phyloP scores from a whole-genome alignment of 2,113 vertebrate species.

The Microcebus lehilahytsara region DNA sequence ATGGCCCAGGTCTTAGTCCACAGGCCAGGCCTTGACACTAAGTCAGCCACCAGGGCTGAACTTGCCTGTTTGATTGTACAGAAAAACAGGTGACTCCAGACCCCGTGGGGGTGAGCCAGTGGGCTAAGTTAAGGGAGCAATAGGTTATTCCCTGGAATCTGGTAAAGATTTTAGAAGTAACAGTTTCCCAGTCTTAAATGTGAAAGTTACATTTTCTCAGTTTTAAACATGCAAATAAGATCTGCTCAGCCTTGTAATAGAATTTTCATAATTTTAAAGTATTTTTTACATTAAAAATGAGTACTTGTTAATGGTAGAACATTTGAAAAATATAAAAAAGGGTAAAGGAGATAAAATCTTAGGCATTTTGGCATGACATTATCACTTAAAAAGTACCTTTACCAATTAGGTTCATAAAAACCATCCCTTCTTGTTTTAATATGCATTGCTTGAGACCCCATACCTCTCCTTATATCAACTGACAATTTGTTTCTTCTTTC shows the following conservation, averaged over 20 bases:
- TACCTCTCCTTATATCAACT: neutral
- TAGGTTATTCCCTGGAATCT: neutral
- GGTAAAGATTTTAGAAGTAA: neutral
- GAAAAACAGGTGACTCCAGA: neutral
- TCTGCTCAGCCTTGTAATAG: neutral
- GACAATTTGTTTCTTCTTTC: neutral
- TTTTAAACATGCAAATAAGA: neutral
- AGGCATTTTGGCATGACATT: neutral
- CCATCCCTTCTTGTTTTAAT: neutral
- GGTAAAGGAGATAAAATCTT: neutral
- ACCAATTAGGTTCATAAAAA: neutral
- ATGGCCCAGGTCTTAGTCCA: neutral
- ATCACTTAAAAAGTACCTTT: neutral
- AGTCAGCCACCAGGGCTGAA: neutral
- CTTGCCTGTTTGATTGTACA: neutral
- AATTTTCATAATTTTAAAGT: neutral
- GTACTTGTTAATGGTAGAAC: neutral
- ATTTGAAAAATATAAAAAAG: neutral
- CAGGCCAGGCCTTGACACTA: neutral
- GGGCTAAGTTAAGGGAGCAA: neutral
- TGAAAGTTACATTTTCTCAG: neutral
- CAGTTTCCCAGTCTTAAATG: neutral
- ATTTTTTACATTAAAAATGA: slow-evolving; percentile 40
- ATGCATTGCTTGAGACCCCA: neutral
- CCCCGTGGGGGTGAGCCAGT: neutral